Base-by-base conservation (phyloP, 1,140 invertebrate species). In the Caerostris extrusa region DNA sequence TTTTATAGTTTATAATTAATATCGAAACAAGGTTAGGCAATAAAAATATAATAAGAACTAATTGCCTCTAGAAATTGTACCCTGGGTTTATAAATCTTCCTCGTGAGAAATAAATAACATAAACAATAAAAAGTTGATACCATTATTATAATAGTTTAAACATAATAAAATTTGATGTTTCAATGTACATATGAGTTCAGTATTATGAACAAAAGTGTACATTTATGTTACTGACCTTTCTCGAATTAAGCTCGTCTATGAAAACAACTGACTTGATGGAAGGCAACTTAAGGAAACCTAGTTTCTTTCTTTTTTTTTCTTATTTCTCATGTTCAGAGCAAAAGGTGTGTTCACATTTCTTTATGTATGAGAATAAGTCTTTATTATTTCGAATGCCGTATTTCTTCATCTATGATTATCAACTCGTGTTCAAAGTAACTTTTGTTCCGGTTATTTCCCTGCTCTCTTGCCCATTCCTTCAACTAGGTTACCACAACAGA, bases 341-440 rank as follows among this genome's bases (percentile, higher is more conserved):
- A 77, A 77, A 77, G 71, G 71, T 34, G 71, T 77, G 71, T 12
- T 77, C 71, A 53, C 71, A 34, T 77, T 77, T 77, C 71, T 77
- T 77, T 53, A 50, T 8, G 71, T 77, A 34, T 12, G 53, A 77
- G 71, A 77, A 77, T 77, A 77, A 77, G 12, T 53, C 50, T 77
- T 77, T 77, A 77, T 77, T 77, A 77, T 77, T 77, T 34, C 14
- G 71, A 77, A 77, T 12, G 34, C 50, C 50, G 71, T 50, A 50
- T 77, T 34, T 77, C 71, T 77, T 53, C 53, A 53, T 77, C 50
- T 77, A 50, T 77, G 50, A 12, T 77, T 12, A 77, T 77, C 53
- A 77, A 77, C 53, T 77, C 71, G 71, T 77, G 71, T 50, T 50
- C 71, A 53, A 12, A 12, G 71, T 34, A 77, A 77, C 71, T 53